These are phyloP conservation scores for Scaptomyza montana DNA, from an alignment of 1,140 invertebrate species.

Conservation along the genomic window DNA sequence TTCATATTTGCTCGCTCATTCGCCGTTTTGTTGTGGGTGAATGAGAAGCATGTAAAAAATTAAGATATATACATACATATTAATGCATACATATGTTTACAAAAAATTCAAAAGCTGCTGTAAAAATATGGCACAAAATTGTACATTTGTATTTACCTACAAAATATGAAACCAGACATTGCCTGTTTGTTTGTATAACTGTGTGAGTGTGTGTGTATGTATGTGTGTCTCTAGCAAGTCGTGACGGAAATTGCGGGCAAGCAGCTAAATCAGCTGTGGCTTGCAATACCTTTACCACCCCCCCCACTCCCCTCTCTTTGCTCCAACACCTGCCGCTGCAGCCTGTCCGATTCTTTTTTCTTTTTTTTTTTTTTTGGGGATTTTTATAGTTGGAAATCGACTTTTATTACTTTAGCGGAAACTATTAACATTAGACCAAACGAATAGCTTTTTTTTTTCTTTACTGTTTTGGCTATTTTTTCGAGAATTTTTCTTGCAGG, in stretches of 20 bases:
- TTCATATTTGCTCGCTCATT: slow-evolving; percentile 39
- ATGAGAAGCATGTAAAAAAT: slow-evolving; percentile 72
- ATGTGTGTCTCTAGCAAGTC: slow-evolving; percentile 40
- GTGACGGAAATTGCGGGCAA: slow-evolving; percentile 73
- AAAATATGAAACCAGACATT: slow-evolving; percentile 40
- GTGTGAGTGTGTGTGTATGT: slow-evolving; percentile 13
- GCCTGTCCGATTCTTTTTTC: slow-evolving; percentile 8
- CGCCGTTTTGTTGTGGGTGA: slow-evolving; percentile 63
- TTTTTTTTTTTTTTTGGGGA: no score
- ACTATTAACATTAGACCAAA: slow-evolving; percentile 63
- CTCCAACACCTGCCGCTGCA: neutral
- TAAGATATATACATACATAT: slow-evolving; percentile 15
- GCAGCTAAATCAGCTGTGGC: slow-evolving; percentile 64
- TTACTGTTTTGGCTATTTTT: slow-evolving; percentile 4
- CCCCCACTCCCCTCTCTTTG: neutral
- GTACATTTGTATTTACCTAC: slow-evolving; percentile 46
- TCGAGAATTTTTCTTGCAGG: slow-evolving; percentile 58
- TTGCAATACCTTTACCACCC: slow-evolving; percentile 26
- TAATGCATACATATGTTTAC: slow-evolving; percentile 23
- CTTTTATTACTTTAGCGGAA: slow-evolving; percentile 64
- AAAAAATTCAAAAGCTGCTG: slow-evolving; percentile 61
- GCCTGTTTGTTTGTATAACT: neutral
- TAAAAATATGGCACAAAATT: slow-evolving; percentile 54
- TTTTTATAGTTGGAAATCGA: slow-evolving; percentile 29
- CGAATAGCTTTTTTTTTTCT: slow-evolving; percentile 34